Base-by-base conservation (phyloP, 2,888 invertebrate species). In the Drosophila colorata region DNA sequence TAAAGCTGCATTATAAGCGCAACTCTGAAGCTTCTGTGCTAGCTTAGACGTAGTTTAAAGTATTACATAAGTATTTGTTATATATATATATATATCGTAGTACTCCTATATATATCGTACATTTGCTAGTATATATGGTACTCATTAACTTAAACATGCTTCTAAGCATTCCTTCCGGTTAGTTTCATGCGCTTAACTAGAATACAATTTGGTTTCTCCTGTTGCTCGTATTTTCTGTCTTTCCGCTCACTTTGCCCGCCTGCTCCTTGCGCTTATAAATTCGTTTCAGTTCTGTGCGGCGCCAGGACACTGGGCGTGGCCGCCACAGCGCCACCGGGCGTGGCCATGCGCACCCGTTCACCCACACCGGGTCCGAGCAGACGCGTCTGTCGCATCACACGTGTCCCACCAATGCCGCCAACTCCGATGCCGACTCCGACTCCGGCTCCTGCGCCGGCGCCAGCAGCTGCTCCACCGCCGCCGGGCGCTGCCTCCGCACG, bases 231-330 rank as follows among this genome's bases (percentile, higher is more conserved):
- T 18, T 44, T 43, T 18, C 35, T 18, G 25, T 28, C 35, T 23
- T 13, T 9, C 1, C 28, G 8, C 28, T 58, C 25, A 8, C 41
- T 8, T 38, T 0, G 14, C n/a, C n/a, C 38, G 13, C 35, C 40
- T 20, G 20, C 28, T 38, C 28, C 31, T 52, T 14, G 14, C 33
- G 53, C 73, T 91, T 92, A 92, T 90, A 92, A 90, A 91, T 92
- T 92, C 85, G 92, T 92, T 91, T 92, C 92, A 90, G 92, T 92
- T 88, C 92, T 90, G 80, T 91, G 90, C 70, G 91, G 90, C 64
- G 90, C 81, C 63, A 84, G 74, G 59, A 28, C 67, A 59, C 78
- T 80, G 70, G 77, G 65, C 47, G 74, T 57, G 51, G 72, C 69
- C 14, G 78, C 68, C 58, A 83, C 77, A 18, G 80, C 78, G 16